Conservation (phyloP, 2,797 vertebrate species). For the Trichosurus vulpecula region DNA sequence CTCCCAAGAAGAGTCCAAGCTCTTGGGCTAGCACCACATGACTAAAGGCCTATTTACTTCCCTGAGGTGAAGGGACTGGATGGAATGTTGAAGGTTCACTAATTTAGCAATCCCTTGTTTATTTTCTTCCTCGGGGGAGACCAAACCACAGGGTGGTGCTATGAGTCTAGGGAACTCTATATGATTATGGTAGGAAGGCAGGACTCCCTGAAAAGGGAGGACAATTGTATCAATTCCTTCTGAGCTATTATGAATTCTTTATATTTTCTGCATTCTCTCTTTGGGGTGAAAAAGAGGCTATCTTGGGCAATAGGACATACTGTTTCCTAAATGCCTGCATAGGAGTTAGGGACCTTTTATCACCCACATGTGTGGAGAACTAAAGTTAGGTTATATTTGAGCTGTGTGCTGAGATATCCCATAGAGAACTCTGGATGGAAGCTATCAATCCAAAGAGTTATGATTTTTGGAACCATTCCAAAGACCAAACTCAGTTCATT, state of each 20-base stretch:
- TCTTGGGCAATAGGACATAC: background rate
- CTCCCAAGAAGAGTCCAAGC: background rate
- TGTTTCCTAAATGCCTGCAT: background rate
- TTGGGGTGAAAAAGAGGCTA: background rate
- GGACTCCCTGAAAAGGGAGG: background rate
- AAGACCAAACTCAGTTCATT: background rate
- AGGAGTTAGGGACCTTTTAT: background rate
- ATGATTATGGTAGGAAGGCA: background rate
- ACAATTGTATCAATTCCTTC: background rate
- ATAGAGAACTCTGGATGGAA: background rate
- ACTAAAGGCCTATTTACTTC: background rate
- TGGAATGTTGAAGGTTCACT: background rate
- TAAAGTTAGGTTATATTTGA: background rate
- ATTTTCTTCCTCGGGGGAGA: background rate
- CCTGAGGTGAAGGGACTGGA: background rate
- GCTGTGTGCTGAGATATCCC: background rate
- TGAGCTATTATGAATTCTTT: background rate
- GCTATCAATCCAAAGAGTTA: background rate
- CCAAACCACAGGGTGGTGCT: background rate
- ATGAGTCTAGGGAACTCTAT: background rate
- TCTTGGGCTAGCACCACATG: background rate
- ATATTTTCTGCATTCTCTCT: background rate
- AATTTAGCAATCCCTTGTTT: background rate
- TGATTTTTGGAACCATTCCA: background rate
- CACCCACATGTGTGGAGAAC: background rate